Evolutionary conservation across 2,113 vertebrate species (phyloP).

Genomic region (Aegithalos caudatus): DNA sequence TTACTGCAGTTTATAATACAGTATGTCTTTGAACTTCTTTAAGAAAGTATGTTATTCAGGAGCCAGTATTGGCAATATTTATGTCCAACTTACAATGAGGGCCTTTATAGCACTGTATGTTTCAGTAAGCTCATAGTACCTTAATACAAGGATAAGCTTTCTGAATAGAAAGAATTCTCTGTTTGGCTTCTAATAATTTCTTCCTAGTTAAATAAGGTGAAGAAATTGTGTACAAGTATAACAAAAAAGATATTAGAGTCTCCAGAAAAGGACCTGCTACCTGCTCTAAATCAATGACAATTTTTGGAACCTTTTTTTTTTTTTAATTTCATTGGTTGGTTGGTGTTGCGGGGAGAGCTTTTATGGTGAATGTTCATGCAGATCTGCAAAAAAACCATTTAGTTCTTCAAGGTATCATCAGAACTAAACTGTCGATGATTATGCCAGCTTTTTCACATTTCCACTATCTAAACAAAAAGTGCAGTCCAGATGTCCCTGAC

Average conservation of each 20-base stretch:
- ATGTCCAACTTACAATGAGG: conserved; percentile 28
- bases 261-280: background rate
- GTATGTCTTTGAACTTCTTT: conserved; percentile 51
- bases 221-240: background rate
- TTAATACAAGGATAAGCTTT: background rate
- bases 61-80: conserved; percentile 21
- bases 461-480: background rate
- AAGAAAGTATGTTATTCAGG: conserved; percentile 29
- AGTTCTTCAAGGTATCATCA: background rate
- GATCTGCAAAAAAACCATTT: background rate
- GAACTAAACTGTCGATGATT: background rate
- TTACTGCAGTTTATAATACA: conserved; percentile 30
- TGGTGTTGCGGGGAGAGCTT: background rate
- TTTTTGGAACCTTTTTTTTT: background rate
- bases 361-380: background rate
- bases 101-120: conserved; percentile 19
- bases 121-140: conserved; percentile 2
- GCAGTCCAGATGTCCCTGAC: background rate
- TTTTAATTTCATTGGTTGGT: background rate
- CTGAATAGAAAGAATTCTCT: background rate
- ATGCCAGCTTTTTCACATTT: background rate
- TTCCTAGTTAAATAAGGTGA: conserved; percentile 15
- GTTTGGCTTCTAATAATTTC: conserved; percentile 20
- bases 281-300: background rate
- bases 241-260: background rate